Conservation (phyloP, 2,113 vertebrate species). For the Paramormyrops kingsleyae region DNA sequence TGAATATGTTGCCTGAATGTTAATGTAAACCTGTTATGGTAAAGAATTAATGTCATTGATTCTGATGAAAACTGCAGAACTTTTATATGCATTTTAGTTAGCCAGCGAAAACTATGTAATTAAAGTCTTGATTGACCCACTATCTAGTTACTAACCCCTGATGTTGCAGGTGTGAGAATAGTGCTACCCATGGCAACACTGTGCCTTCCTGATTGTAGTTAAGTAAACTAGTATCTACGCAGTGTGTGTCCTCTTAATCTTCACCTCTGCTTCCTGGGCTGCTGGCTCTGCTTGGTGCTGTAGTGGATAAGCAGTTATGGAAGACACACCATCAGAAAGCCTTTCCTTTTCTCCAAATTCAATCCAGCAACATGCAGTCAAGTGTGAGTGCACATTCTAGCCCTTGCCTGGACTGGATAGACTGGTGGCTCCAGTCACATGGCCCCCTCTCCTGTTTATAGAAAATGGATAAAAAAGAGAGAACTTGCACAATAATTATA, state of each 20-base stretch:
- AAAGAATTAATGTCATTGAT: background rate
- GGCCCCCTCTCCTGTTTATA: background rate
- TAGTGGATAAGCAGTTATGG: background rate
- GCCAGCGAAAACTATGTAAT: background rate
- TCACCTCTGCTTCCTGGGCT: background rate
- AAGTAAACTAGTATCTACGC: background rate
- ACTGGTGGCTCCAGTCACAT: background rate
- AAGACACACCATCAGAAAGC: background rate
- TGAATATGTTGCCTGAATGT: background rate
- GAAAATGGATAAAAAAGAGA: background rate
- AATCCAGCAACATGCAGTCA: background rate
- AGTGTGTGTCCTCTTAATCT: background rate
- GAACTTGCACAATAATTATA: background rate
- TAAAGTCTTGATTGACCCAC: background rate
- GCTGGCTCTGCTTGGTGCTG: background rate
- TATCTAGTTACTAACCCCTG: background rate
- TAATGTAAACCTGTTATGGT: background rate
- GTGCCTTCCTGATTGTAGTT: background rate
- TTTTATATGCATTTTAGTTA: background rate
- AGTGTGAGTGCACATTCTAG: background rate
- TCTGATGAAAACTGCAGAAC: background rate
- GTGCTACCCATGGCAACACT: background rate
- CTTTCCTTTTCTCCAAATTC: background rate
- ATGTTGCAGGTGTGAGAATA: background rate
- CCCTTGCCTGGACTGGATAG: background rate